phyloP scores from a whole-genome alignment of 2,113 vertebrate genomes.

The Hystrix brachyura region DNA sequence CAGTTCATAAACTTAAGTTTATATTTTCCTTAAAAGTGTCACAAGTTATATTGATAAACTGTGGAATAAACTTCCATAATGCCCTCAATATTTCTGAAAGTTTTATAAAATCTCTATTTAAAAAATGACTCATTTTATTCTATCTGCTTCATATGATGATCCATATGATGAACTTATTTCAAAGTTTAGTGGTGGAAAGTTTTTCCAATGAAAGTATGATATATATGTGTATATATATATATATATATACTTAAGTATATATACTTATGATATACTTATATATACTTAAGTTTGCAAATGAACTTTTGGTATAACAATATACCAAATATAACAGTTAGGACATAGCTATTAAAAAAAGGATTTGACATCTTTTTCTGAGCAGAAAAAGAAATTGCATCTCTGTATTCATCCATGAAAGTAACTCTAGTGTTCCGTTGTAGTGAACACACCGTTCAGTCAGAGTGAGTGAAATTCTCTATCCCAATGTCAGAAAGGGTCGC shows the following conservation, averaged over 20 bases:
- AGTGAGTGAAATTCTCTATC: neutral
- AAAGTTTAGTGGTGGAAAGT: neutral
- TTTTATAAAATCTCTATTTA: conserved; percentile 1
- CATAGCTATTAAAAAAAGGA: neutral
- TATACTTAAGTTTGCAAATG: conserved; percentile 1
- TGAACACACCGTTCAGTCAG: neutral
- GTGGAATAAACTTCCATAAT: neutral
- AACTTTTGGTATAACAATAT: conserved; percentile 20
- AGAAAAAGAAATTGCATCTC: neutral
- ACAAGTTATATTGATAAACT: neutral
- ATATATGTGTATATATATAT: neutral
- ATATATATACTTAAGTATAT: neutral
- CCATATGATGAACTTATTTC: neutral
- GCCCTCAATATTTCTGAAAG: neutral
- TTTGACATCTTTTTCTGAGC: conserved; percentile 26
- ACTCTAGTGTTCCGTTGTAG: neutral
- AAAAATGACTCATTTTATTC: conserved; percentile 45
- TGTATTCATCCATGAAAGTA: conserved; percentile 20
- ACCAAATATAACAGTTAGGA: neutral
- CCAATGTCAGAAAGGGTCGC: conserved; percentile 28
- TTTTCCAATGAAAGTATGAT: conserved; percentile 11
- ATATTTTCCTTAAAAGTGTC: conserved; percentile 22
- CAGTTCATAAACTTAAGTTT: neutral
- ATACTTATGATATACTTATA: too few species aligned
- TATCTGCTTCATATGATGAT: neutral